phyloP scores from a whole-genome alignment of 2,113 vertebrate genomes.

The Spea bombifrons region DNA sequence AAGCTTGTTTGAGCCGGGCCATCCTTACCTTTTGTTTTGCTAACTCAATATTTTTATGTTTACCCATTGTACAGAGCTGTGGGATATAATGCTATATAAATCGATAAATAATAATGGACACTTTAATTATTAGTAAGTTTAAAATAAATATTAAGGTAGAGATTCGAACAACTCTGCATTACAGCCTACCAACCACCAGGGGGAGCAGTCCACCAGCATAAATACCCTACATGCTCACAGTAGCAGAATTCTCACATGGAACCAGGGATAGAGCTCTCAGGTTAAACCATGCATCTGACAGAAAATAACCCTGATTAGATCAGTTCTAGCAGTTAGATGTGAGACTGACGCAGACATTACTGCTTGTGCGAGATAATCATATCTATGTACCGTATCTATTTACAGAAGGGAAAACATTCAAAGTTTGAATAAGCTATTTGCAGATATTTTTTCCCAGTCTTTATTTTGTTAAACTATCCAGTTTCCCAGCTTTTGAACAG shows the following conservation, averaged over 20 bases:
- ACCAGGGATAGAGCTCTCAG: constrained; percentile 60
- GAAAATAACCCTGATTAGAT: constrained; percentile 63
- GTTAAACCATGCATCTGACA: constrained; percentile 62
- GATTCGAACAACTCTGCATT: neutral
- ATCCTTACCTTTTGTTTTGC: no score
- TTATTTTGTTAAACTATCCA: constrained; percentile 56
- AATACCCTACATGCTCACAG: constrained; percentile 54
- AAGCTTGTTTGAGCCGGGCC: no score
- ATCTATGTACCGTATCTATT: constrained; percentile 48
- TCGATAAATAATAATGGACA: neutral
- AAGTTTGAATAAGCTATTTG: constrained; percentile 41
- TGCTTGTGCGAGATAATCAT: constrained; percentile 56
- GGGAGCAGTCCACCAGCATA: constrained; percentile 75
- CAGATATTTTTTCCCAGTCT: constrained; percentile 43
- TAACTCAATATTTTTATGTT: no score
- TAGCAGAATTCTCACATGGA: constrained; percentile 44
- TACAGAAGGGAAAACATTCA: constrained; percentile 44
- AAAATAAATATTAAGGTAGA: constrained; percentile 1
- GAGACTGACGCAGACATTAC: constrained; percentile 59
- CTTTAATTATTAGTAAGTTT: neutral
- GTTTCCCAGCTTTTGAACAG: constrained; percentile 53
- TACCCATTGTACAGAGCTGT: no score
- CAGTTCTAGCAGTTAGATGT: constrained; percentile 58
- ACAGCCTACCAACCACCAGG: constrained; percentile 64
- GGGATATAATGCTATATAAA: neutral